phyloP scores from a whole-genome alignment of 2,113 vertebrate genomes.

The Scomber scombrus region DNA sequence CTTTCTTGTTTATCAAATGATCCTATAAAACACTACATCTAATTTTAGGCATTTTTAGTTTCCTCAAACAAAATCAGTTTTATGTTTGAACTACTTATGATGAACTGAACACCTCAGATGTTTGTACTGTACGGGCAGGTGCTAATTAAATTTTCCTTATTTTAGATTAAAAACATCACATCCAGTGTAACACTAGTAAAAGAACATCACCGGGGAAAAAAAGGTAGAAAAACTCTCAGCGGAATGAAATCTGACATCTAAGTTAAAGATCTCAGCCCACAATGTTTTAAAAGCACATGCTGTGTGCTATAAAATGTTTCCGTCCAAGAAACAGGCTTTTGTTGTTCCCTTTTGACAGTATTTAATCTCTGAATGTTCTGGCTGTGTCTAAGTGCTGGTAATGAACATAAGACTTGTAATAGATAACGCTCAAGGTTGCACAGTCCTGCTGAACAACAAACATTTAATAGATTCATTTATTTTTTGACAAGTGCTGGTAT shows the following conservation, averaged over 20 bases:
- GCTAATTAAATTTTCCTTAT: background rate
- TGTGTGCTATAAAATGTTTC: constrained; percentile 1
- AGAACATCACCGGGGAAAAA: background rate
- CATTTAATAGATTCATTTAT: background rate
- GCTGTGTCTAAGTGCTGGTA: background rate
- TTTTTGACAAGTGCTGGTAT: background rate
- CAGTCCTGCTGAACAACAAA: background rate
- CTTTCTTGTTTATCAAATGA: too few species aligned
- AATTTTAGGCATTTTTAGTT: too few species aligned
- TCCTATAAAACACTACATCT: background rate
- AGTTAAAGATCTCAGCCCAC: background rate
- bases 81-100: too few species aligned
- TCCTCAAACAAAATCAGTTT: too few species aligned
- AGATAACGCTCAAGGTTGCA: background rate
- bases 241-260: constrained; percentile 1
- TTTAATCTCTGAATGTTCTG: too few species aligned
- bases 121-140: too few species aligned
- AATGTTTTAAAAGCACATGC: background rate
- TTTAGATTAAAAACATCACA: background rate
- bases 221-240: background rate
- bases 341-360: too few species aligned
- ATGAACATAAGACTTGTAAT: background rate
- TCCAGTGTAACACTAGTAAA: background rate
- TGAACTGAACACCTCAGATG: too few species aligned
- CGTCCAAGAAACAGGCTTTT: background rate